phyloP scores from a whole-genome alignment of 2,797 vertebrate species.

The Chlorospingus flavigularis region DNA sequence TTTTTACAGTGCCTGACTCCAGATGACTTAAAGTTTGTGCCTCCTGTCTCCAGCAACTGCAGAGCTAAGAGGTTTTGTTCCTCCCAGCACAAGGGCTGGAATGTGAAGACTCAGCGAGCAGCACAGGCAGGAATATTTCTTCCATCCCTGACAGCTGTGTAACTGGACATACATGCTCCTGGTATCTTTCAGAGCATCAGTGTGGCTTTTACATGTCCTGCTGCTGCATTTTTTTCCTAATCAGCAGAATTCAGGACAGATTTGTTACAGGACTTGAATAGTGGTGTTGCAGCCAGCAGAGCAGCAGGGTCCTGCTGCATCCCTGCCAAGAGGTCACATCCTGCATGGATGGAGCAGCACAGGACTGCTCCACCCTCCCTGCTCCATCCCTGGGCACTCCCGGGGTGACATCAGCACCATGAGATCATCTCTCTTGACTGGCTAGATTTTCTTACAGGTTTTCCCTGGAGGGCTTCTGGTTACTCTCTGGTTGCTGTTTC shows the following conservation, averaged over 20 bases:
- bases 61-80: constrained; percentile 50
- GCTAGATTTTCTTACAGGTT: neutral
- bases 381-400: neutral
- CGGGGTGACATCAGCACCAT: neutral
- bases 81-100: constrained; percentile 15
- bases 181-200: neutral
- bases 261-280: neutral
- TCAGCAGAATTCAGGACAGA: neutral
- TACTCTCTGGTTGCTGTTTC: neutral
- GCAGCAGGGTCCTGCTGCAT: neutral
- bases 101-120: constrained; percentile 49
- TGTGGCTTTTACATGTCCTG: neutral
- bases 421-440: neutral
- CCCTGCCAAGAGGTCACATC: neutral
- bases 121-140: neutral
- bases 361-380: neutral
- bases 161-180: neutral
- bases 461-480: neutral
- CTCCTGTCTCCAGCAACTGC: constrained; percentile 37
- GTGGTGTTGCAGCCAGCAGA: neutral
- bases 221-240: neutral
- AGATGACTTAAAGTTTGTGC: constrained; percentile 36
- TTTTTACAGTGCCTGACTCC: constrained; percentile 34
- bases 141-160: neutral
- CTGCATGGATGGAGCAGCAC: neutral